Base-by-base conservation (phyloP, 2,888 invertebrate species). In the Gari tellinella region DNA sequence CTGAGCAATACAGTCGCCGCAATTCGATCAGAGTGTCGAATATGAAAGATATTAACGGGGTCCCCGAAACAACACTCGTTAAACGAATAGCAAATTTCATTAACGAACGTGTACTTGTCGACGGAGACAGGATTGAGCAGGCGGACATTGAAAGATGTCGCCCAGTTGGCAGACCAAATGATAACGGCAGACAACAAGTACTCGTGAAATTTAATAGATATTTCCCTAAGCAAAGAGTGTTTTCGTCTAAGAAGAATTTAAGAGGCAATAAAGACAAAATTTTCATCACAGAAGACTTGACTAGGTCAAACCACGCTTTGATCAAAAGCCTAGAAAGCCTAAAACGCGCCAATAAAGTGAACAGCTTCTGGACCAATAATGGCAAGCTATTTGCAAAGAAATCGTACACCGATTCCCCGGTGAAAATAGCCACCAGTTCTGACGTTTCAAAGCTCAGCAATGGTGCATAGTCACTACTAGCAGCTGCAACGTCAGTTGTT, bases 251-350 rank as follows among this genome's bases (percentile, higher is more conserved):
- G 19, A 17, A n/a, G 12, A n/a, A 19, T 19, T 5, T 43, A 14
- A 8, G 12, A 19, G 12, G 19, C 15, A 43, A 43, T 43, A 5
- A 4, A 5, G 43, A 43, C 15, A 4, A 14, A 4, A 19, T 43
- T 4, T 43, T 43, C 15, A 43, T 43, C 43, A 43, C 43, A 17
- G 43, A 43, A 43, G 43, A 43, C 12, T 14, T 43, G 43, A 43
- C 43, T 5, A 43, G 15, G 19, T 4, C 43, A 4, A 43, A 43
- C 15, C 15, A 8, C 19, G 43, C 4, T 4, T 14, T 4, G 3
- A 14, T 43, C 4, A n/a, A 43, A 14, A 43, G 12, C n/a, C 43
- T 43, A 14, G 14, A 12, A 40, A 10, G 8, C 14, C 14, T 12
- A 10, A 40, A 40, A 14, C 8, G 14, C n/a, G 43, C 7, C n/a